These are phyloP conservation scores for Catharus minimus DNA, from an alignment of 2,113 vertebrate genomes.

Conservation along the genomic window DNA sequence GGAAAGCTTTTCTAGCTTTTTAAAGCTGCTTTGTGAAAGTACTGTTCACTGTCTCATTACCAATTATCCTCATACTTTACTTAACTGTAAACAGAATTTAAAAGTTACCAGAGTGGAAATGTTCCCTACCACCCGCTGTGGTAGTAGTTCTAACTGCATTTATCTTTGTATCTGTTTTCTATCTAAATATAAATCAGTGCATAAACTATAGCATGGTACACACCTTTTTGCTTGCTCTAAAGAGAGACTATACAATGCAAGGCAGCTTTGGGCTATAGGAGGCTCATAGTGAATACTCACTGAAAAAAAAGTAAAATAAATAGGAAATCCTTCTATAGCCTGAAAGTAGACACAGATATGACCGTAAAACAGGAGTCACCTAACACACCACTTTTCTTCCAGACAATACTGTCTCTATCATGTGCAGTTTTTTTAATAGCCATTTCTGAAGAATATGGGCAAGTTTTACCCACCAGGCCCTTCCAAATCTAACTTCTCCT, in stretches of 20 bases:
- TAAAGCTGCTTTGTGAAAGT: background rate
- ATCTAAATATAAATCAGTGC: background rate
- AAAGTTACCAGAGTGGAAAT: background rate
- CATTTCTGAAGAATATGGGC: background rate
- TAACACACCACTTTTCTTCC: background rate
- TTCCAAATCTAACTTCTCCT: background rate
- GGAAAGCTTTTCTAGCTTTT: background rate
- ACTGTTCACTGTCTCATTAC: background rate
- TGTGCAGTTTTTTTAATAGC: rapidly evolving
- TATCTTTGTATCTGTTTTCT: background rate
- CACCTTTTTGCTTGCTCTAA: background rate
- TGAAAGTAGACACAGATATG: background rate
- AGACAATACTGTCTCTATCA: rapidly evolving
- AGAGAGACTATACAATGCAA: background rate
- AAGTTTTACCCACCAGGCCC: background rate
- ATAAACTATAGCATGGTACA: background rate
- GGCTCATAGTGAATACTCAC: background rate
- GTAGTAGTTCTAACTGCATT: background rate
- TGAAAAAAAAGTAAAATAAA: background rate
- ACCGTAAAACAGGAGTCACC: background rate
- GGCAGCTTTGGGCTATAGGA: background rate
- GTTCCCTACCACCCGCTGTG: background rate
- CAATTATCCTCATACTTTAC: background rate
- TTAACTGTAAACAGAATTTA: background rate
- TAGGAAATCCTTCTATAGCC: background rate